Base-by-base conservation (phyloP, 35 echinoderm and acorn worm genomes). In the Hemicentrotus pulcherrimus region DNA sequence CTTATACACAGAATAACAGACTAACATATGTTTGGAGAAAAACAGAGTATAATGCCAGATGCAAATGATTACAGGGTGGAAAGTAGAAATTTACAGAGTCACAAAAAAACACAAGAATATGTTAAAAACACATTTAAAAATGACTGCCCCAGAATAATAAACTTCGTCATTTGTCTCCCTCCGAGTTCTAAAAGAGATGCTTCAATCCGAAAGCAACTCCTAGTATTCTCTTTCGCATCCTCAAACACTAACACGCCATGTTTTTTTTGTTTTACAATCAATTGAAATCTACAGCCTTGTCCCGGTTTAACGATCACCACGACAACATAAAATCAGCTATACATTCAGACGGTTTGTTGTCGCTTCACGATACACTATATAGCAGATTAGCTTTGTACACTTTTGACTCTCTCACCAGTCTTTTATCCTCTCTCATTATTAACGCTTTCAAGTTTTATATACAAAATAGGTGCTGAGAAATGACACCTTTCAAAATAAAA, bases 401-500 rank as follows among this genome's bases (percentile, higher is more conserved):
- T 55, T 41, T 12, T 9, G 50, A 78, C 65, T 78, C 5, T 78
- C 65, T 78, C 65, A 78, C 65, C 18, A 78, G 65, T 78, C 65
- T 28, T n/a, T n/a, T 28, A 78, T n/a, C 65, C 88, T 90, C 19
- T 90, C 88, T 47, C 88, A 33, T 90, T 90, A 33, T 90, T 18
- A 90, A 47, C 24, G 32, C 88, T 90, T 90, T 33, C 46, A 90
- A 35, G 32, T 90, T 90, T 90, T 90, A 90, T 90, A 12, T 90
- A 90, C 88, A 90, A 90, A 90, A 90, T 47, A 78, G 32, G 88
- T 90, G 88, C 88, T 90, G 88, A 47, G 46, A 90, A 90, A 90
- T 32, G 32, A 35, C 46, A 45, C 46, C 46, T 90, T 45, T 90
- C 88, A 90, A 47, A 90, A 90, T 50, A 93, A 93, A 93, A 93